phyloP scores from a whole-genome alignment of 2,888 invertebrate species.

The Melanargia galathea region DNA sequence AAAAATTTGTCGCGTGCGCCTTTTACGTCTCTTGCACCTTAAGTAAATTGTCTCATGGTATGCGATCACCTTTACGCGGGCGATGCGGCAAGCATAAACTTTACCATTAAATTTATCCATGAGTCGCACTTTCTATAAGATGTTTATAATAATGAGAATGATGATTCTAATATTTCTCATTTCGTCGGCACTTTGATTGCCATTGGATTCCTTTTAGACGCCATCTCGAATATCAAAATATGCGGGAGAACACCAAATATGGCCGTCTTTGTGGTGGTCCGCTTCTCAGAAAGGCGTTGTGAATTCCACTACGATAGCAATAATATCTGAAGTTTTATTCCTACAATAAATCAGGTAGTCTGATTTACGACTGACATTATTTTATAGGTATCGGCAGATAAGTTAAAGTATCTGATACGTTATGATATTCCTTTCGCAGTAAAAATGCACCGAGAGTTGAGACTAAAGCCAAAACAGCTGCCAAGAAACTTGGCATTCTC shows the following conservation, averaged over 20 bases:
- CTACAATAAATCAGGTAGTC: conserved; percentile 17
- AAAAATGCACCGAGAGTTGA: conserved; percentile 21
- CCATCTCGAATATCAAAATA: conserved; percentile 57
- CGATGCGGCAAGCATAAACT: neutral
- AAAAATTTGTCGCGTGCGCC: too few relatives aligned
- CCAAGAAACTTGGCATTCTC: conserved; percentile 22
- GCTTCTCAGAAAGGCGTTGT: conserved; percentile 34
- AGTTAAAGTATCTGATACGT: conserved; percentile 18
- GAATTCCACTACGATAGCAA: conserved; percentile 17
- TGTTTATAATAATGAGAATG: neutral
- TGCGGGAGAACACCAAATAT: conserved; percentile 50
- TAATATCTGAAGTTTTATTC: conserved; percentile 20
- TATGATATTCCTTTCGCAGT: conserved; percentile 16
- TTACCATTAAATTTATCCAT: neutral
- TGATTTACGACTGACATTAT: conserved; percentile 19
- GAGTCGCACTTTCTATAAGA: neutral
- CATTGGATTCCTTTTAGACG: conserved; percentile 51
- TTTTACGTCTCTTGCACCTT: too few relatives aligned
- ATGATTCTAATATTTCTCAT: conserved; percentile 6
- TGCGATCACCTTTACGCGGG: neutral
- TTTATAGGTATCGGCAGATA: conserved; percentile 14
- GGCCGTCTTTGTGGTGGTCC: conserved; percentile 40
- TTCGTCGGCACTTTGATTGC: conserved; percentile 32
- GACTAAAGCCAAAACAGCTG: conserved; percentile 24
- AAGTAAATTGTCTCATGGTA: too few relatives aligned